Evolutionary conservation across 2,113 vertebrate species (phyloP), one percentile per base, ranked within the genome.

Genomic region (Sisor rabdophorus): DNA sequence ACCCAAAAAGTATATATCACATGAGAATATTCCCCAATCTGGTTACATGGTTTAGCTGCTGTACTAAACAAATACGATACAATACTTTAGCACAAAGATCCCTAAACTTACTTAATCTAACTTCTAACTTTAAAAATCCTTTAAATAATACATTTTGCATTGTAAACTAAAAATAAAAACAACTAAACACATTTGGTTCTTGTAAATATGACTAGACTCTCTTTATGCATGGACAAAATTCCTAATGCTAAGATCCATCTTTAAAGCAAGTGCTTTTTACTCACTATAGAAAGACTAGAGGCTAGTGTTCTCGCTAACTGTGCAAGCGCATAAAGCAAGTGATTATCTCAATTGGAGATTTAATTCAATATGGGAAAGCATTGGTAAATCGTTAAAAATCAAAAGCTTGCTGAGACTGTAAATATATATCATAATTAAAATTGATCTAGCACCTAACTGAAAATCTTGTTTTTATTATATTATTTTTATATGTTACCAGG

Each of bases 401-500:
- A 59, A 13, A 59, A 8, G 56, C 12, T 13, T 28, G 8, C 5
- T 59, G 16, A 17, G 32, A 16, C 59, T 36, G 11, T 1, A 36
- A 36, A 32, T 16, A 28, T 28, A 8, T 15, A 58, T 58, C 2
- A 22, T 26, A 60, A 19, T 8, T 32, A 10, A 5, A 36, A 36
- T 61, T 20, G 19, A 20, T 36, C 4, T 40, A 64, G 13, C 16
- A 32, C 30, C 20, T 20, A 20, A 22, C 40, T 22, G 6, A 40
- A 5, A 19, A n/a, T n/a, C 15, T 48, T 44, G 40, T 47, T 9
- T 24, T 24, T 65, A 2, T 22, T 40, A 19, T 64, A n/a, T 63
- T 24, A 17, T 16, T 44, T 48, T 67, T 17, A 67, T 47, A n/a
- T 68, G 48, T 68, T 83, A 95, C 96, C 89, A 95, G 84, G 70